These are phyloP conservation scores for Melanostigma gelatinosum DNA, from an alignment of 2,113 vertebrate species.

Conservation along the genomic window DNA sequence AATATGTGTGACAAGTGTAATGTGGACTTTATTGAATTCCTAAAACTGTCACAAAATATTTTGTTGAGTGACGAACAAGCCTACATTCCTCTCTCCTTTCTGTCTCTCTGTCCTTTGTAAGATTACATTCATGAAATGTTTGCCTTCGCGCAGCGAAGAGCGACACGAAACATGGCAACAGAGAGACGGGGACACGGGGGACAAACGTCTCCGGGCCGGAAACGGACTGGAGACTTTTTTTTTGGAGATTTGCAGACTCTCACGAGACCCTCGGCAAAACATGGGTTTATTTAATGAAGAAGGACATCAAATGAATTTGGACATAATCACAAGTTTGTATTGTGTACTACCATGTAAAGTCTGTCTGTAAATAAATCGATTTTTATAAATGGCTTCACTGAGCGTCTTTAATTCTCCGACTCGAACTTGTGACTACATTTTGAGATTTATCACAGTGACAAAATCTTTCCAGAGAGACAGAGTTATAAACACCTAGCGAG, in stretches of 20 bases:
- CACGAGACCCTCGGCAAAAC: background rate
- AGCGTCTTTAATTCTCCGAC: background rate
- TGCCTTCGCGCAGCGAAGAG: background rate
- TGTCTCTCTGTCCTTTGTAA: background rate
- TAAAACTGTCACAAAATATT: background rate
- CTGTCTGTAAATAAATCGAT: conserved; percentile 28
- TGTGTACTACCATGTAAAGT: conserved; percentile 13
- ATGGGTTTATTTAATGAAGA: background rate
- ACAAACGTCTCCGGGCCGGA: background rate
- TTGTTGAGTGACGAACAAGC: background rate
- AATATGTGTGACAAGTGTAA: background rate
- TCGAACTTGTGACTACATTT: background rate
- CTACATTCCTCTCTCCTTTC: too few species aligned
- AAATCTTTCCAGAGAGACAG: background rate
- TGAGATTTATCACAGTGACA: background rate
- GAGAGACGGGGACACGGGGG: background rate
- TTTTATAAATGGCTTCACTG: background rate
- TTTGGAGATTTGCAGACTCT: background rate
- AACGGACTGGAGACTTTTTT: background rate
- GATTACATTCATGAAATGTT: background rate
- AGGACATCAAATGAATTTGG: background rate
- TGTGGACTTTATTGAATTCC: background rate
- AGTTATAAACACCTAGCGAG: background rate
- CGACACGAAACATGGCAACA: background rate
- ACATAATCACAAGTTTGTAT: background rate